Percentiles rank a stretch among this genome's conserved stretches.
These are phyloP conservation scores for Pterophyllum scalare DNA, from an alignment of 2,113 vertebrate genomes.

Conservation along the genomic window DNA sequence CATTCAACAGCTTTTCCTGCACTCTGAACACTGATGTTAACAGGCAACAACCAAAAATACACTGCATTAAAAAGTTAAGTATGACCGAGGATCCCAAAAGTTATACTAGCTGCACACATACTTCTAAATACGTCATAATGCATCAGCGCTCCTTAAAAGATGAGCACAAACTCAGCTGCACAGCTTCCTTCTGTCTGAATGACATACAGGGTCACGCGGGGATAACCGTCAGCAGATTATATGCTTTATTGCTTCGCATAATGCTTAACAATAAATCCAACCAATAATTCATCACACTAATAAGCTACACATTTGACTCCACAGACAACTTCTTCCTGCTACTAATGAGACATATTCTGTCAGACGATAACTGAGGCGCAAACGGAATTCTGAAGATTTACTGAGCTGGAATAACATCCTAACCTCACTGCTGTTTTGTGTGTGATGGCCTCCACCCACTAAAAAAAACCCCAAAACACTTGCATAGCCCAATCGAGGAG, in stretches of 20 bases:
- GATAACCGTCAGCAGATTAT: neutral
- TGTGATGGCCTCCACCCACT: neutral
- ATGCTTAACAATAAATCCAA: neutral
- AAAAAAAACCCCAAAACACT: neutral
- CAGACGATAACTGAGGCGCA: slow-evolving; percentile 25
- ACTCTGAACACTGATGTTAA: neutral
- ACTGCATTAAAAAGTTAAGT: neutral
- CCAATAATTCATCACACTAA: slow-evolving; percentile 35
- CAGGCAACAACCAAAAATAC: neutral
- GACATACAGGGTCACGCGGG: neutral
- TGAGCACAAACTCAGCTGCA: neutral
- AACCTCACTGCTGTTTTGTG: neutral
- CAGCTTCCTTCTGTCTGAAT: neutral
- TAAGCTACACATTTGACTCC: slow-evolving; percentile 20
- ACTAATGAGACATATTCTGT: slow-evolving; percentile 46
- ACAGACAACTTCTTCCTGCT: neutral
- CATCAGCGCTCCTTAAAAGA: neutral
- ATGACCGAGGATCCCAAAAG: neutral
- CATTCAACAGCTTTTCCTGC: slow-evolving; percentile 7
- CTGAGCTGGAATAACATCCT: slow-evolving; percentile 15
- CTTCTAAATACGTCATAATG: neutral
- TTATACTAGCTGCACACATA: neutral
- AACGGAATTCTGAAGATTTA: slow-evolving; percentile 24
- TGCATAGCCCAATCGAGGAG: neutral
- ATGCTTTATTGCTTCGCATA: neutral